Evolutionary conservation across 2,113 vertebrate species (phyloP).

Genomic region (Ranitomeya imitator): DNA sequence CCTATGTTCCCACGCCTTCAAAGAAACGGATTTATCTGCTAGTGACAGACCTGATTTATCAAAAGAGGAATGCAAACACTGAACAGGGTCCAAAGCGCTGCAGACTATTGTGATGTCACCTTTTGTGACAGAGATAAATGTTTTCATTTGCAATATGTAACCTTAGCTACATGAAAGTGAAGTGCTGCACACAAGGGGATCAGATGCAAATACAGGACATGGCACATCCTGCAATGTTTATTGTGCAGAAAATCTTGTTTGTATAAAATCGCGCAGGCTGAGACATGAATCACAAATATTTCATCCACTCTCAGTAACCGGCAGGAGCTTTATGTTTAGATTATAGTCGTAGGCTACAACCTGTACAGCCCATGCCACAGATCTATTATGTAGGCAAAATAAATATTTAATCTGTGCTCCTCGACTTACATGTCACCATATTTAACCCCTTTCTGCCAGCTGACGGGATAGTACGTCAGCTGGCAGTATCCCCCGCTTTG

Average conservation of each 20-base stretch:
- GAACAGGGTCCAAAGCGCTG: constrained; percentile 4
- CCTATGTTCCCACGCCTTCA: constrained; percentile 48
- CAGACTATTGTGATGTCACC: constrained; percentile 37
- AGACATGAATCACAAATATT: constrained; percentile 43
- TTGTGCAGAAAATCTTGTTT: constrained; percentile 29
- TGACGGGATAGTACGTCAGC: too few relatives aligned
- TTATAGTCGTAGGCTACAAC: neutral
- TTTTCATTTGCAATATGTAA: neutral
- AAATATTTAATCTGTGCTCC: neutral
- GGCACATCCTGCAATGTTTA: constrained; percentile 39
- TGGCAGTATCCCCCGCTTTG: too few relatives aligned
- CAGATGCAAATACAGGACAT: neutral
- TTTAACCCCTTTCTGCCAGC: too few relatives aligned
- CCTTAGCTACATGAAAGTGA: neutral
- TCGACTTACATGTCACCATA: neutral
- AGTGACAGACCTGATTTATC: constrained; percentile 22
- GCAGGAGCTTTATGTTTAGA: neutral
- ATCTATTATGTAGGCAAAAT: neutral
- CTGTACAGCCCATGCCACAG: neutral
- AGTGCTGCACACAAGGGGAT: neutral
- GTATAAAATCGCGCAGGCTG: constrained; percentile 25
- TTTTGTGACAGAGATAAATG: constrained; percentile 21
- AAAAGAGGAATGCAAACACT: constrained; percentile 43
- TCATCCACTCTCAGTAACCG: constrained; percentile 29
- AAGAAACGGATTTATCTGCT: constrained; percentile 43